Conservation (phyloP, 2,797 vertebrate species). For the Halcyon smyrnensis region DNA sequence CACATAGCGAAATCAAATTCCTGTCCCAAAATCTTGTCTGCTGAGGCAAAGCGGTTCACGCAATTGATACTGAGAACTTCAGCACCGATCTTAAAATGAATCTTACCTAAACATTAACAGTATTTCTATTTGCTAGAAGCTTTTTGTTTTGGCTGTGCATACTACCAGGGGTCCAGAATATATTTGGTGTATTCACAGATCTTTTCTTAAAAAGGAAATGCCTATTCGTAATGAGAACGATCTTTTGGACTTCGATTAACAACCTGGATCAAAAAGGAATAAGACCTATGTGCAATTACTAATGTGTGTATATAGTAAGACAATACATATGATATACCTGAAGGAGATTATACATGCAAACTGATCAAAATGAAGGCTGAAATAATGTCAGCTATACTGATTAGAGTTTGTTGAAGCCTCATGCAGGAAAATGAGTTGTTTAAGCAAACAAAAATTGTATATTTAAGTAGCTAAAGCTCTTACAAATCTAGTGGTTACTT, state of each 20-base stretch:
- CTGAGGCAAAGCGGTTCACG: background rate
- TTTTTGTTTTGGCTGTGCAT: background rate
- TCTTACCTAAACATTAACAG: background rate
- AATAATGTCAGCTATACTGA: background rate
- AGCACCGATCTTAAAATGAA: accelerated
- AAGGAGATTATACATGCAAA: background rate
- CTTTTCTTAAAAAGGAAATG: background rate
- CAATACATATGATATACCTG: background rate
- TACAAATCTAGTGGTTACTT: background rate
- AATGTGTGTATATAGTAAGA: background rate
- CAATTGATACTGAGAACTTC: background rate
- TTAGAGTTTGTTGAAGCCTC: background rate
- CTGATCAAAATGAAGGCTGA: background rate
- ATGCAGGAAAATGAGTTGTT: background rate
- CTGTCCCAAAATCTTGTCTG: background rate
- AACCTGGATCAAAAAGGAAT: background rate
- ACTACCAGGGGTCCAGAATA: accelerated
- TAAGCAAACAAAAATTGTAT: background rate
- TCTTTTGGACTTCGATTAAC: background rate
- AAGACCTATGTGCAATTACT: background rate
- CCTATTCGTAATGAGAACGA: background rate
- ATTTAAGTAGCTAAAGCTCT: background rate
- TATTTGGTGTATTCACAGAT: background rate
- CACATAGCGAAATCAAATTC: background rate
- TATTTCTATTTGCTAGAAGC: background rate